These are phyloP conservation scores for Mythimna vitellina DNA, from an alignment of 2,888 invertebrate genomes.

Conservation along the genomic window DNA sequence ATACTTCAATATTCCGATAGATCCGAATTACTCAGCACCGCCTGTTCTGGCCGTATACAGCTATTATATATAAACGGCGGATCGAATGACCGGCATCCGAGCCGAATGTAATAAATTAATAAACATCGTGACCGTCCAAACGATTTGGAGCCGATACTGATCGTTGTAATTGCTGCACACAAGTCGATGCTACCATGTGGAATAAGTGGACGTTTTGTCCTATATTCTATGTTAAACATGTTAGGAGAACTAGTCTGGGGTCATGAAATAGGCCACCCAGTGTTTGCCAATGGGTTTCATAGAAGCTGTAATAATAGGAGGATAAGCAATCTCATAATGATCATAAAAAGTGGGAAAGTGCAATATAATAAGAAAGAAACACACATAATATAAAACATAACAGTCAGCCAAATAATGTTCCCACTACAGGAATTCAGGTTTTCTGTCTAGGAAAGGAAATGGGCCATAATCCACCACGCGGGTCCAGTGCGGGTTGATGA, in stretches of 20 bases:
- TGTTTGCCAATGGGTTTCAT: background rate
- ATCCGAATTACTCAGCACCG: constrained; percentile 36
- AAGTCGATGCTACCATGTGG: constrained; percentile 56
- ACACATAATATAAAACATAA: no score
- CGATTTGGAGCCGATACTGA: constrained; percentile 62
- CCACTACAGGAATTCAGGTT: no score
- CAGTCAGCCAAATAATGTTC: no score
- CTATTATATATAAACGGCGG: constrained; percentile 60
- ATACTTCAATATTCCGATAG: constrained; percentile 32
- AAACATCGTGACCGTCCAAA: constrained; percentile 59
- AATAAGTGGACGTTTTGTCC: constrained; percentile 31
- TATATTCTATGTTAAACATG: constrained; percentile 21
- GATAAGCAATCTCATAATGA: no score
- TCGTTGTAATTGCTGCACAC: constrained; percentile 66
- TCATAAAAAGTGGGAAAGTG: no score
- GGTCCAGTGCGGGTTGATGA: no score
- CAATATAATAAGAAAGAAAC: background rate
- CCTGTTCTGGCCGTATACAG: constrained; percentile 38
- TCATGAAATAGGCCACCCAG: constrained; percentile 9
- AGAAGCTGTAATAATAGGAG: background rate
- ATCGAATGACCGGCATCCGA: constrained; percentile 66
- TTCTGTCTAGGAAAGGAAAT: no score
- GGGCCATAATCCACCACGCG: no score
- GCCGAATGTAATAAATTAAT: constrained; percentile 68
- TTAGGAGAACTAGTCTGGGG: background rate